Evolutionary conservation across 2,113 vertebrate genomes (phyloP).

Genomic region (Mola mola): DNA sequence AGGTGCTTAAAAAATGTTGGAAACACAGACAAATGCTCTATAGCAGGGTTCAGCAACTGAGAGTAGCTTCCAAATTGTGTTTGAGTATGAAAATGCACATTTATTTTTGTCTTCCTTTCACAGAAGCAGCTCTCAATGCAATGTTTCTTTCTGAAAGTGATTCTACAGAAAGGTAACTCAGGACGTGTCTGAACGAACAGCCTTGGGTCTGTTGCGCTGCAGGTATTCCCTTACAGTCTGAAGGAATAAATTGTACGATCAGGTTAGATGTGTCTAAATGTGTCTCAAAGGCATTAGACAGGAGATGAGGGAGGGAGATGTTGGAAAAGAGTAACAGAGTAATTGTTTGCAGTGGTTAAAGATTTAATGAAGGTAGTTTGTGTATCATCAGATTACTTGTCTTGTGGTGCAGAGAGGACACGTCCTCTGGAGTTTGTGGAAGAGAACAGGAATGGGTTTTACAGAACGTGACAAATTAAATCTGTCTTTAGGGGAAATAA

Average conservation of each 20-base stretch:
- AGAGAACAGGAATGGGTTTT: not conserved
- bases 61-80: no score
- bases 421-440: constrained; percentile 7
- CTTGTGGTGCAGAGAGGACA: not conserved
- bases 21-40: no score
- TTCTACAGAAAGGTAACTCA: not conserved
- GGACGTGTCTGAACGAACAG: constrained; percentile 42
- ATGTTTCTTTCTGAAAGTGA: not conserved
- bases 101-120: not conserved
- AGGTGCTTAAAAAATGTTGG: no score
- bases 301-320: constrained; percentile 8
- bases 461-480: not conserved
- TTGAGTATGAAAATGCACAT: not conserved
- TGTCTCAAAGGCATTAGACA: constrained; percentile 25
- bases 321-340: constrained; percentile 53
- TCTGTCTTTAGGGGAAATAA: not conserved
- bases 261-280: constrained; percentile 35
- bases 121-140: constrained; percentile 6
- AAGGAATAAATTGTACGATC: constrained; percentile 49
- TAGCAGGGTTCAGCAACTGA: no score
- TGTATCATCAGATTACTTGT: constrained; percentile 41
- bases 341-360: constrained; percentile 66
- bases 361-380: constrained; percentile 68
- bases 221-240: constrained; percentile 53
- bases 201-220: constrained; percentile 26